Evolutionary conservation across 2,888 invertebrate species (phyloP), one percentile per base, ranked within the genome.

Genomic region (Cheilosia urbana): DNA sequence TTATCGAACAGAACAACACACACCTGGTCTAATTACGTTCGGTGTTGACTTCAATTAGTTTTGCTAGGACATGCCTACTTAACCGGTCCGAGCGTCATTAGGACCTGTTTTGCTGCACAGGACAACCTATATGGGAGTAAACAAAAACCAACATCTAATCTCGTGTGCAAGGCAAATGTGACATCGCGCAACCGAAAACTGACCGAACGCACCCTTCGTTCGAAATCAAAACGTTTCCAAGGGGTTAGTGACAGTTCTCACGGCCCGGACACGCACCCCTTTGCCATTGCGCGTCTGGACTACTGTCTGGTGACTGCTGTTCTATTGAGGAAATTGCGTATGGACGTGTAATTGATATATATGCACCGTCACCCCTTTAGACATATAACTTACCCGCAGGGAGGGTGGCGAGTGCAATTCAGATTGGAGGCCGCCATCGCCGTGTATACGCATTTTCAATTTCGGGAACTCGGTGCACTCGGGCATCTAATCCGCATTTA

Each of bases 341-440:
- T 24, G 37, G 47, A 60, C 63, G 65, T 71, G 84, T 75, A 85
- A 85, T 80, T 85, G 84, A 85, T 85, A 85, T 85, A 85, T 84
- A 72, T 71, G 34, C 19, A 27, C 9, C 65, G 62, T 76, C 55
- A 76, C 71, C 75, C 80, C 71, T 47, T 76, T 3, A 24, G 45
- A 63, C 68, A 69, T 71, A 73, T 75, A 69, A 63, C 60, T 37
- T 63, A 76, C 55, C 62, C 60, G 24, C 24, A 71, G 9, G 19
- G 19, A 6, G 27, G 51, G 69, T 37, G 65, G 60, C 15, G 3
- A 47, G 15, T 45, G 15, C 45, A 6, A 45, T 45, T 17, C 17
- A 21, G 24, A 15, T 19, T 24, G 27, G 37, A 1, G 49, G 34
- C 19, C 13, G 19, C 27, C 1, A 27, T 51, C 4, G 19, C 17